phyloP scores from a whole-genome alignment of 2,797 vertebrate genomes.

The Micropoecilia bifurca region DNA sequence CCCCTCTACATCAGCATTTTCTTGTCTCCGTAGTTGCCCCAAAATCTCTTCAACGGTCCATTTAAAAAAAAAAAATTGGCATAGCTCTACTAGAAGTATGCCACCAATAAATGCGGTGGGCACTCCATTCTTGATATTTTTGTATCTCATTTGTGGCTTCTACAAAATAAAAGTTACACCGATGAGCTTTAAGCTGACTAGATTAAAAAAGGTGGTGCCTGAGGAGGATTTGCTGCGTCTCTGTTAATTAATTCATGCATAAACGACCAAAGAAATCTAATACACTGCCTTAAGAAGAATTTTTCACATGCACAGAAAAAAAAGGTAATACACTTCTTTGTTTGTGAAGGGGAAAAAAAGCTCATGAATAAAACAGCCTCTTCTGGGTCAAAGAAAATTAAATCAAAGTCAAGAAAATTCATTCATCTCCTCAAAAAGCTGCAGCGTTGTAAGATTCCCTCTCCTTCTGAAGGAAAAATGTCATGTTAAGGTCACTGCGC shows the following conservation, averaged over 20 bases:
- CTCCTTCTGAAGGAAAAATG: slow-evolving; percentile 12
- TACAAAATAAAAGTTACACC: slow-evolving; percentile 38
- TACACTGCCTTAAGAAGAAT: slow-evolving; percentile 43
- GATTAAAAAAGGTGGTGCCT: slow-evolving; percentile 64
- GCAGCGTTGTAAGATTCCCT: slow-evolving; percentile 13
- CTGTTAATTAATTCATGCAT: slow-evolving; percentile 70
- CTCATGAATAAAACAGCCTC: slow-evolving; percentile 39
- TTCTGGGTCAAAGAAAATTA: slow-evolving; percentile 16
- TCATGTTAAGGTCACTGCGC: slow-evolving; percentile 33
- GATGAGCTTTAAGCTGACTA: slow-evolving; percentile 70
- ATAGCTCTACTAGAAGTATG: not conserved
- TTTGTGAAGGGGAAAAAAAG: slow-evolving; percentile 22
- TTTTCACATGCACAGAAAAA: slow-evolving; percentile 28
- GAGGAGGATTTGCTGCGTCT: slow-evolving; percentile 58
- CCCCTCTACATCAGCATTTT: too few relatives aligned
- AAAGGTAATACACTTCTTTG: slow-evolving; percentile 25
- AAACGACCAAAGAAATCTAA: slow-evolving; percentile 53
- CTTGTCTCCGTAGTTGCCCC: too few relatives aligned
- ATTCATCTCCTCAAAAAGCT: slow-evolving; percentile 14
- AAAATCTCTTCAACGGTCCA: not conserved
- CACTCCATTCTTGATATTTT: slow-evolving; percentile 32
- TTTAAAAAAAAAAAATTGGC: not conserved
- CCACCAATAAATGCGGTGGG: not conserved
- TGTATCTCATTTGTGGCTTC: slow-evolving; percentile 18
- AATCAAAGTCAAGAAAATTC: slow-evolving; percentile 29